These are phyloP conservation scores for Vesta saturnalis DNA, from an alignment of 2,888 invertebrate species.

Conservation along the genomic window DNA sequence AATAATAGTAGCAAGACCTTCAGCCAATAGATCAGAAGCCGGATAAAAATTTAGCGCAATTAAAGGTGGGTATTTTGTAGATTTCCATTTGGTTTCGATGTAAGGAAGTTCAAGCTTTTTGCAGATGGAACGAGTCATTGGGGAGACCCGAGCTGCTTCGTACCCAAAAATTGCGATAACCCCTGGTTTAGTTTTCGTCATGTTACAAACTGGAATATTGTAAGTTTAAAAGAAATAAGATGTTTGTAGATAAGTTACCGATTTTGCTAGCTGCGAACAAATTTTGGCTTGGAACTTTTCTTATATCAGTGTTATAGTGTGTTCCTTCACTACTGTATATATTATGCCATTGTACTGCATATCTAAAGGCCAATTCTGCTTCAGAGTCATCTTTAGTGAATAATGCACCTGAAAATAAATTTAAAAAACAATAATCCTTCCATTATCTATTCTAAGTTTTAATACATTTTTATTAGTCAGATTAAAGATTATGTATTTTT, in stretches of 20 bases:
- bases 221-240: not conserved
- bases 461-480: too few species aligned
- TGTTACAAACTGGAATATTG: conserved; percentile 39
- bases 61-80: conserved; percentile 48
- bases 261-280: conserved; percentile 55
- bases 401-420: conserved; percentile 49
- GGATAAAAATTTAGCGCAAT: conserved; percentile 74
- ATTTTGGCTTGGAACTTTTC: conserved; percentile 50
- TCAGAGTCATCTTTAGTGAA: conserved; percentile 64
- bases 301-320: conserved; percentile 41
- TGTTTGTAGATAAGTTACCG: conserved; percentile 46
- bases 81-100: conserved; percentile 79
- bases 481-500: too few species aligned
- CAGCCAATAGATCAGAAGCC: conserved; percentile 71
- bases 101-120: conserved; percentile 88
- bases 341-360: conserved; percentile 65
- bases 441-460: too few species aligned
- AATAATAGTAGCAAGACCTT: conserved; percentile 74
- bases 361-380: conserved; percentile 68
- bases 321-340: conserved; percentile 52
- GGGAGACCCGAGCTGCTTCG: conserved; percentile 69
- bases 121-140: conserved; percentile 84
- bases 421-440: too few species aligned
- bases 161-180: conserved; percentile 88
- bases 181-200: conserved; percentile 58